phyloP scores from a whole-genome alignment of 2,888 invertebrate genomes.

The Patella depressa region DNA sequence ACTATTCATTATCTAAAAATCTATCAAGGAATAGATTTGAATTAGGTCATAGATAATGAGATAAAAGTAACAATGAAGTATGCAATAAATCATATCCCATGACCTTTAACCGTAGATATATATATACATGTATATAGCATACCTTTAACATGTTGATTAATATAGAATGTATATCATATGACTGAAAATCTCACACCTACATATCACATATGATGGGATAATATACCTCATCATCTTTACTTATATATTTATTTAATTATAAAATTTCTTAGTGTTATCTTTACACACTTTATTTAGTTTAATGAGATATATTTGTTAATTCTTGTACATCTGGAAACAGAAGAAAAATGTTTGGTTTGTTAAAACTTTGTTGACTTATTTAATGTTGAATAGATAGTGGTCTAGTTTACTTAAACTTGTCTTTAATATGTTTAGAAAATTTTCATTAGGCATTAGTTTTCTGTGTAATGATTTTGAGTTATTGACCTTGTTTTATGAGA shows the following conservation, averaged over 20 bases:
- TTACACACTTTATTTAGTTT: background rate
- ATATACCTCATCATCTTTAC: constrained; percentile 1
- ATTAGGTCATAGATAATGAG: too few relatives aligned
- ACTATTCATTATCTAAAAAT: too few relatives aligned
- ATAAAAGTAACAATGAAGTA: too few relatives aligned
- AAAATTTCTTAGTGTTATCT: background rate
- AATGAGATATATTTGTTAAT: background rate
- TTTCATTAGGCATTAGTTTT: too few relatives aligned
- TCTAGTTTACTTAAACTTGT: background rate
- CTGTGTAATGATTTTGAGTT: too few relatives aligned
- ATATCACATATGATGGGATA: background rate
- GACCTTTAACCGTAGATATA: background rate
- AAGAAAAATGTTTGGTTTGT: too few relatives aligned
- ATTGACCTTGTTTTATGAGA: too few relatives aligned
- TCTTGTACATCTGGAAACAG: background rate
- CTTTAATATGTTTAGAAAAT: background rate
- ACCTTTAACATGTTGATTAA: background rate
- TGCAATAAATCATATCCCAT: too few relatives aligned
- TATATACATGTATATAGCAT: background rate
- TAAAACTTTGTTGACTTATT: too few relatives aligned
- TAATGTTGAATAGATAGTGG: too few relatives aligned
- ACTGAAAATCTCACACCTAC: background rate
- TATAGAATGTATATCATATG: constrained; percentile 3
- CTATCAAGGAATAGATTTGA: too few relatives aligned
- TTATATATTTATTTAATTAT: background rate